Evolutionary conservation across 1,140 invertebrate species (phyloP), one percentile per base, ranked within the genome.

Genomic region (Notospermus geniculatus): DNA sequence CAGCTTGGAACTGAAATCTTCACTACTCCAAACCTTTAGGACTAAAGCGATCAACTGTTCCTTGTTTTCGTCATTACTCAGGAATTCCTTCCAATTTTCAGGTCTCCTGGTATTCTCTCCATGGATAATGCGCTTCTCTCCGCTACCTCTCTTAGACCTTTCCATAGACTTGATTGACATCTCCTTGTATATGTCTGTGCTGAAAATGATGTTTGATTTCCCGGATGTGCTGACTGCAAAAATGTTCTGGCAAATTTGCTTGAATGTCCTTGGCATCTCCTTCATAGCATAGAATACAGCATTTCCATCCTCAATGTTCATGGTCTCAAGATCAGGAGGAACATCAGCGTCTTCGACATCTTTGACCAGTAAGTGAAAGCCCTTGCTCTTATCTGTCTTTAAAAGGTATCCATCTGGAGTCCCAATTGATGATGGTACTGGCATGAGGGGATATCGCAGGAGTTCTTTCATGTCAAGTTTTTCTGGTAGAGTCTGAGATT

Each of bases 51-150:
- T 57, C 7, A 64, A 45, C 27, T 66, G 62, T 54, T 15, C 36
- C 29, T 66, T 69, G 41, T 66, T 69, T 19, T 69, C 62, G 53
- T 66, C 59, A 59, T 64, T 69, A 17, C 7, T 56, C 15, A 67
- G 32, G 32, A 69, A 66, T 17, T 22, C 1, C 41, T 63, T 65
- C 59, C 61, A 64, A 28, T 67, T 63, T 11, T 23, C 45, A 50
- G 60, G 52, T 59, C 43, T 54, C 23, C 54, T 59, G 56, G 62
- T 69, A 19, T 41, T 62, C 2, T 50, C 50, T 23, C 53, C 60
- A 53, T 54, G 39, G 15, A 69, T 25, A 63, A 46, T 17, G 60
- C 32, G 32, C 63, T 61, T 28, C 54, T 28, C 32, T 61, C 63
- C 43, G 57, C 43, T 15, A 41, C 56, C 7, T 1, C 17, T n/a